Percentiles rank a stretch among this genome's conserved stretches.
Evolutionary conservation across 2,113 vertebrate species (phyloP).

Genomic region (Tonatia bakeri): DNA sequence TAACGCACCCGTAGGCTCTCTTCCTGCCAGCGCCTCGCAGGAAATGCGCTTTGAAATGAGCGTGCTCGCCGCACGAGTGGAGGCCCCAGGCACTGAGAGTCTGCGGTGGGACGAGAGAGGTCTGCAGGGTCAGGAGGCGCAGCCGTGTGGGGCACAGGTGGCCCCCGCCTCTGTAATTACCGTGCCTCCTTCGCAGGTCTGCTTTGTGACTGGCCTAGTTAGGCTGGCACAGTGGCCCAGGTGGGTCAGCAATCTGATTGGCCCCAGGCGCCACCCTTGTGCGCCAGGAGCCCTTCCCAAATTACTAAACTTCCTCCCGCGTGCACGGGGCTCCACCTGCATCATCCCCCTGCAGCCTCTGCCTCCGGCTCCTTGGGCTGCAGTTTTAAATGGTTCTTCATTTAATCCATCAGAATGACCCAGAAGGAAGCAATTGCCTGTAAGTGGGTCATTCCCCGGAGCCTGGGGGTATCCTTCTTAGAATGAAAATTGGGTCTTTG

Average conservation of each 20-base stretch:
- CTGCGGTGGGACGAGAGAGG: not conserved
- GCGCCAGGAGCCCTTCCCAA: fast-evolving
- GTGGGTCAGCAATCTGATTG: not conserved
- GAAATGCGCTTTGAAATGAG: not conserved
- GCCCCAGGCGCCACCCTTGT: fast-evolving
- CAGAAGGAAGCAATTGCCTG: conserved; percentile 40
- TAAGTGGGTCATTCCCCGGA: conserved; percentile 58
- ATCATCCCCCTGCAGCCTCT: not conserved
- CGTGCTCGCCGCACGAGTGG: not conserved
- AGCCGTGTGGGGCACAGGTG: fast-evolving
- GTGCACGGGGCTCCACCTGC: not conserved
- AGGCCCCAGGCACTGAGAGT: not conserved
- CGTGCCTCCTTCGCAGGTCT: not conserved
- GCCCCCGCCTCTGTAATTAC: not conserved
- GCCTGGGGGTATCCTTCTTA: not conserved
- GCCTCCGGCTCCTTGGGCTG: not conserved
- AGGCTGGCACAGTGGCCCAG: not conserved
- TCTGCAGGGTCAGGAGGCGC: not conserved
- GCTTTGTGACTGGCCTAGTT: not conserved
- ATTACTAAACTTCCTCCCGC: not conserved
- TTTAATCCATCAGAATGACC: conserved; percentile 18
- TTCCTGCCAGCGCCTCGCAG: not conserved
- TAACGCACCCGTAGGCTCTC: not conserved
- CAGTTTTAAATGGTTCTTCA: conserved; percentile 26
- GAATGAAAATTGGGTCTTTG: conserved; percentile 12